Evolutionary conservation across 2,888 invertebrate species (phyloP), one percentile per base, ranked within the genome.

Genomic region (Bhutanitis thaidina): DNA sequence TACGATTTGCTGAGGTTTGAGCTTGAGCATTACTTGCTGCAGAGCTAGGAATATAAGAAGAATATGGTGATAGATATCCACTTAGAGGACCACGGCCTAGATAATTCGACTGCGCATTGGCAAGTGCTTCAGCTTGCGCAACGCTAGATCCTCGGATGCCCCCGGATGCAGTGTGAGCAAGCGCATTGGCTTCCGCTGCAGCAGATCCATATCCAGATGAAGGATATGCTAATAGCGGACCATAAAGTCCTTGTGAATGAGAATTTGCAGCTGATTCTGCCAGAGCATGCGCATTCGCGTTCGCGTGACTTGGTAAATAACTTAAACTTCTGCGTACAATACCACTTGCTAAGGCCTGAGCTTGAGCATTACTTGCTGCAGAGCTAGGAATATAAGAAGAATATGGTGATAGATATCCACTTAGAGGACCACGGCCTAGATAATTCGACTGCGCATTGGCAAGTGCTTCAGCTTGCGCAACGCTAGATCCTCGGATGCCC

Each of bases 321-420:
- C 13, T 16, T 12, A 20, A 43, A 13, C 20, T 2, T 5, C 32
- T 34, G 16, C 48, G 15, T 16, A 35, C 48, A 9, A 36, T 49
- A 13, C 57, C 53, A 36, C 52, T 50, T 5, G 61, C 58, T 20
- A 49, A 43, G 0, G 49, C 43, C n/a, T 52, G 52, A 9, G 57
- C 56, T 14, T 60, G 50, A 29, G 54, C 52, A 13, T 43, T 29
- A 51, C 49, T 14, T 25, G 29, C 1, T 40, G 41, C 44, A 15
- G 41, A 16, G 20, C 43, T 29, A 25, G 50, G 25, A 45, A 32
- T 16, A 15, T 34, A 37, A 7, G 16, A 10, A 1, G 9, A 27
- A 27, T 27, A 20, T 12, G n/a, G 12, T 3, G 3, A 1, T 9
- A 2, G 30, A 8, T 30, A 30, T 9, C 30, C 30, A 30, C 4